These are phyloP conservation scores for Lepidostoma basale DNA, from an alignment of 1,140 invertebrate species.

Conservation along the genomic window DNA sequence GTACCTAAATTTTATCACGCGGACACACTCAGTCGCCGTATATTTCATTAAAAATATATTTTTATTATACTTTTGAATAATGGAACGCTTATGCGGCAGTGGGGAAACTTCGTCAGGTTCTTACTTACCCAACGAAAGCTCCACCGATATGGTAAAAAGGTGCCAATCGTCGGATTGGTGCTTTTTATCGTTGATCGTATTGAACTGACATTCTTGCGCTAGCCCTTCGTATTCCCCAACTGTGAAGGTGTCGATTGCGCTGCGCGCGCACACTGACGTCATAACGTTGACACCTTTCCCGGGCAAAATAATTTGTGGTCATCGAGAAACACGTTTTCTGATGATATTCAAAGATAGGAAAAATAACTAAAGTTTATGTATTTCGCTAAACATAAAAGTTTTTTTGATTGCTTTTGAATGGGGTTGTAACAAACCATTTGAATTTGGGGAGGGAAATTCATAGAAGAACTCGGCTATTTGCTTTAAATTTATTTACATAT, in stretches of 20 bases:
- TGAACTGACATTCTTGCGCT: too few relatives aligned
- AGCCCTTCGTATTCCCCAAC: too few relatives aligned
- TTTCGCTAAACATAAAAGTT: too few relatives aligned
- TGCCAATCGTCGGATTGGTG: too few relatives aligned
- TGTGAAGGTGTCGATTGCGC: neutral
- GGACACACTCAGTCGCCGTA: neutral
- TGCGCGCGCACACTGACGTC: constrained; percentile 30
- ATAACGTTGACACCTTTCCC: constrained; percentile 29
- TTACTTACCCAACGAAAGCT: neutral
- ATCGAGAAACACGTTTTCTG: neutral
- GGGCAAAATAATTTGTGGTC: constrained; percentile 18
- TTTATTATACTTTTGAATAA: constrained; percentile 23
- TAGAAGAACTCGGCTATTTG: too few relatives aligned
- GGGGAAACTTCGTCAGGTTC: neutral
- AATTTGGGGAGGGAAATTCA: too few relatives aligned
- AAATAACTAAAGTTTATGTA: too few relatives aligned
- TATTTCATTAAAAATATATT: constrained; percentile 16
- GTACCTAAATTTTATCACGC: constrained; percentile 4
- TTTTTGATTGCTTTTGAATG: too few relatives aligned
- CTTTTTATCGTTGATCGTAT: too few relatives aligned
- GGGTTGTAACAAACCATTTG: too few relatives aligned
- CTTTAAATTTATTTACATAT: too few relatives aligned
- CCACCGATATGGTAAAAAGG: neutral
- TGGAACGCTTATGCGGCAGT: constrained; percentile 15
- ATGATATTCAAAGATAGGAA: too few relatives aligned